phyloP scores from a whole-genome alignment of 2,797 vertebrate species.

The Chrysocyon brachyurus region DNA sequence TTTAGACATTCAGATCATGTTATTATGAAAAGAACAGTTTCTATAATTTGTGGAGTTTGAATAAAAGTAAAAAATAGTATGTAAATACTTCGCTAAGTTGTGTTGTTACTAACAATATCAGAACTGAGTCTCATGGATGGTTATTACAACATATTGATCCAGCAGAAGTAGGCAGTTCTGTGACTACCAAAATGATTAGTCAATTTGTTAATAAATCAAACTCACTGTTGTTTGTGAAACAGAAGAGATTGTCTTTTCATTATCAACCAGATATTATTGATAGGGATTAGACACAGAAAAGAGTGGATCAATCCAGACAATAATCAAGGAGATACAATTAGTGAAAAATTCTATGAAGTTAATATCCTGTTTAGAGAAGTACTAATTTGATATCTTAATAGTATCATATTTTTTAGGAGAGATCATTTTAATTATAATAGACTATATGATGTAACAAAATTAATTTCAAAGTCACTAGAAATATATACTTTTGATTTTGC shows the following conservation, averaged over 20 bases:
- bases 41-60: background rate
- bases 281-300: background rate
- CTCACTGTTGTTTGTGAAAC: background rate
- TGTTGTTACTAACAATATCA: background rate
- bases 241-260: background rate
- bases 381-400: background rate
- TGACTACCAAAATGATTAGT: background rate
- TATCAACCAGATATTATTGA: background rate
- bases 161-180: background rate
- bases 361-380: background rate
- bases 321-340: background rate
- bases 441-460: background rate
- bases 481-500: background rate
- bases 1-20: background rate
- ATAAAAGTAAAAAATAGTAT: background rate
- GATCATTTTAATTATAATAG: background rate
- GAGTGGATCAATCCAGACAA: background rate
- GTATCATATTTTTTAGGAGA: background rate
- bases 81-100: background rate
- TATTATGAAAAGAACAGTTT: background rate
- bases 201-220: background rate
- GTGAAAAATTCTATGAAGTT: background rate
- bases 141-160: background rate
- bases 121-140: background rate
- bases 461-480: conserved; percentile 15